These are phyloP conservation scores for Diorhabda elongata DNA, from an alignment of 1,140 invertebrate genomes.

Conservation along the genomic window DNA sequence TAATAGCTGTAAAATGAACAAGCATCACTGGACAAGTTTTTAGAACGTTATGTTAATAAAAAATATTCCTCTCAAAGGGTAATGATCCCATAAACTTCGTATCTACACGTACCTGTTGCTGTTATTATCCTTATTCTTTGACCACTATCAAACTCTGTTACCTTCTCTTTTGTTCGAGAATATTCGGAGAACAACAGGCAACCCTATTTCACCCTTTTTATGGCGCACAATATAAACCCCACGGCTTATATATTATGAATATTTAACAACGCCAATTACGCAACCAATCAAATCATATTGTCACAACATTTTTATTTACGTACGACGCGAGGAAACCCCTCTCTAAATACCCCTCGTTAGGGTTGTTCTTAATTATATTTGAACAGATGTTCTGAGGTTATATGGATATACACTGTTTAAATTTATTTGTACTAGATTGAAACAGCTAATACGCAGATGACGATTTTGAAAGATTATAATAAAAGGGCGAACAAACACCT, in stretches of 20 bases:
- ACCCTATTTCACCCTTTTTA: background rate
- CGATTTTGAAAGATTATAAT: too few relatives aligned
- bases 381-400: background rate
- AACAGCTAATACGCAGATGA: too few relatives aligned
- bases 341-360: background rate
- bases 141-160: conserved; percentile 2
- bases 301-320: conserved; percentile 1
- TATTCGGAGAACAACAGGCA: background rate
- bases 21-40: too few relatives aligned
- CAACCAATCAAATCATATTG: background rate
- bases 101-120: too few relatives aligned
- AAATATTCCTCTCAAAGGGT: too few relatives aligned
- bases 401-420: background rate
- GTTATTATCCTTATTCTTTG: background rate
- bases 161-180: background rate
- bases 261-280: background rate
- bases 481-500: too few relatives aligned
- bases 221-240: background rate
- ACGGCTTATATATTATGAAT: background rate
- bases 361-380: background rate
- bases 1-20: too few relatives aligned
- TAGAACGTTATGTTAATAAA: too few relatives aligned
- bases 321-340: background rate
- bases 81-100: too few relatives aligned
- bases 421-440: background rate